Conservation (phyloP, 1,140 invertebrate genomes). For the Drosophila leontia region DNA sequence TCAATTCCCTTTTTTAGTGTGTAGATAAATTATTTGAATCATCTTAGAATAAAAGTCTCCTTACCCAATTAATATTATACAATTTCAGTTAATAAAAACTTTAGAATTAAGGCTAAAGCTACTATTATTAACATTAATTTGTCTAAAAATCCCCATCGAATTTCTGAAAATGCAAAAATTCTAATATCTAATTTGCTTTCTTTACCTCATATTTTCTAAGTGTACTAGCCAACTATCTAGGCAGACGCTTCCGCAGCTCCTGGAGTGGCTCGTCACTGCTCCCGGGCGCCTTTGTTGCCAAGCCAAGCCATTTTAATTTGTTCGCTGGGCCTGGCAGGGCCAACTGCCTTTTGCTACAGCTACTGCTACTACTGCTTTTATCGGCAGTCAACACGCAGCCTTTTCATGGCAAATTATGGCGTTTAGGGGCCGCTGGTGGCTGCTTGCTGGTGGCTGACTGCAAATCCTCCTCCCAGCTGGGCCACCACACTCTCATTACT, state of each 20-base stretch:
- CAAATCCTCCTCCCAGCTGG: neutral
- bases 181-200: neutral
- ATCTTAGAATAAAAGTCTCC: too few species aligned
- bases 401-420: conserved; percentile 83
- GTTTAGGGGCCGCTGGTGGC: conserved; percentile 57
- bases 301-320: conserved; percentile 68
- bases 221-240: conserved; percentile 62
- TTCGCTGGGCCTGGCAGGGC: conserved; percentile 9
- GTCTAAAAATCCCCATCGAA: neutral
- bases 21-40: too few species aligned
- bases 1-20: neutral
- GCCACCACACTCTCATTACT: conserved; percentile 49
- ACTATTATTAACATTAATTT: neutral
- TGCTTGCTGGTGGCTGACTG: neutral
- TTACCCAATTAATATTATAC: neutral
- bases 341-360: conserved; percentile 63
- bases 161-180: neutral
- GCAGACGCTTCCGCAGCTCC: conserved; percentile 34
- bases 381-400: conserved; percentile 82
- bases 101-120: too few species aligned
- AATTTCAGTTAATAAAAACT: too few species aligned
- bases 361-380: conserved; percentile 45
- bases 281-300: conserved; percentile 63
- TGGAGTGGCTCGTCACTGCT: conserved; percentile 40
- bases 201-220: neutral